These are phyloP conservation scores for Brachyistius frenatus DNA, from an alignment of 2,113 vertebrate species.

Conservation along the genomic window DNA sequence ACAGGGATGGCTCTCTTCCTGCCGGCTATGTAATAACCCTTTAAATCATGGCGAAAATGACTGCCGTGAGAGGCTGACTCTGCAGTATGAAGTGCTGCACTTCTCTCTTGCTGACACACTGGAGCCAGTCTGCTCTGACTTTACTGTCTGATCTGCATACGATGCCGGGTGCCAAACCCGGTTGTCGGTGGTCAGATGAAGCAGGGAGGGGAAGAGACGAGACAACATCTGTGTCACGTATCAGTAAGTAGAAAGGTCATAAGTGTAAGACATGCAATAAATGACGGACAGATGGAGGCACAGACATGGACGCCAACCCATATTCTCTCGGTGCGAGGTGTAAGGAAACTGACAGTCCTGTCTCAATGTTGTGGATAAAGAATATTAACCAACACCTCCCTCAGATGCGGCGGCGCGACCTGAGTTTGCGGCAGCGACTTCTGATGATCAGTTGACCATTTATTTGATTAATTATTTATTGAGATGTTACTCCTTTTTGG, in stretches of 20 bases:
- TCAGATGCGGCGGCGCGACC: too few relatives aligned
- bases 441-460: too few relatives aligned
- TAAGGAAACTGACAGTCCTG: conserved; percentile 71
- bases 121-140: conserved; percentile 56
- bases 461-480: too few relatives aligned
- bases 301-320: conserved; percentile 55
- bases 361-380: conserved; percentile 67
- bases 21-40: conserved; percentile 67
- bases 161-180: conserved; percentile 53
- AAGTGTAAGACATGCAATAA: conserved; percentile 62
- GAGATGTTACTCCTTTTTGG: too few relatives aligned
- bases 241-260: conserved; percentile 64
- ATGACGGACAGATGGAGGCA: conserved; percentile 75
- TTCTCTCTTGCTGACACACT: conserved; percentile 61
- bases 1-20: conserved; percentile 45
- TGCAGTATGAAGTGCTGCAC: conserved; percentile 58
- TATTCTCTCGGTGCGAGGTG: conserved; percentile 56
- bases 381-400: conserved; percentile 44
- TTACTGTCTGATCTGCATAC: conserved; percentile 74
- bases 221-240: conserved; percentile 67
- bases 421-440: too few relatives aligned
- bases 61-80: conserved; percentile 68
- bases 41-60: conserved; percentile 75
- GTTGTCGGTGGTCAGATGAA: conserved; percentile 64
- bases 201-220: conserved; percentile 31